phyloP scores from a whole-genome alignment of 2,888 invertebrate genomes.

The Loripinus fragilis region DNA sequence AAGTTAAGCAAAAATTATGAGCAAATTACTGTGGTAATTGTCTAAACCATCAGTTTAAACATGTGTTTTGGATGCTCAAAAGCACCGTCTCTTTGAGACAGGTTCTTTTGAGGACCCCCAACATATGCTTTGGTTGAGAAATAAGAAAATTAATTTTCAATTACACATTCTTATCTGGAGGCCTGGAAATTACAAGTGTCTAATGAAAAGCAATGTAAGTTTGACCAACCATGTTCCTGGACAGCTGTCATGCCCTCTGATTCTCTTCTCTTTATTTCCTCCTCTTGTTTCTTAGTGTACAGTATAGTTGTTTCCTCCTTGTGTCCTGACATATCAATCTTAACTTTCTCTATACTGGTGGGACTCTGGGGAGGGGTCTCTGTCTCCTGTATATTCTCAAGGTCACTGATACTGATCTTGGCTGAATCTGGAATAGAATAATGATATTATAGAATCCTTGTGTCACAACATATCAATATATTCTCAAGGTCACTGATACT shows the following conservation, averaged over 20 bases:
- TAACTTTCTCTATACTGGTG: slow-evolving; percentile 63
- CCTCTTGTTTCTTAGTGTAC: slow-evolving; percentile 60
- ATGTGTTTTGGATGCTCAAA: no score
- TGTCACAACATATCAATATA: slow-evolving; percentile 65
- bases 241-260: slow-evolving; percentile 21
- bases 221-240: slow-evolving; percentile 3
- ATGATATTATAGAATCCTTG: slow-evolving; percentile 21
- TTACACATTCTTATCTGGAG: no score
- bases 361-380: slow-evolving; percentile 83
- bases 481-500: slow-evolving; percentile 83
- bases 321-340: slow-evolving; percentile 49
- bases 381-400: slow-evolving; percentile 83
- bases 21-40: no score
- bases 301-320: slow-evolving; percentile 58
- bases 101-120: no score
- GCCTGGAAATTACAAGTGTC: no score
- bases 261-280: slow-evolving; percentile 35
- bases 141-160: no score
- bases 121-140: no score
- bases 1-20: no score
- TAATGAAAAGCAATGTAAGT: no score
- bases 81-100: no score
- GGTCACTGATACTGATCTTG: slow-evolving; percentile 83
- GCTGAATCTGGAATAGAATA: slow-evolving; percentile 80
- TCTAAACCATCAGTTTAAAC: no score